phyloP scores from a whole-genome alignment of 2,888 invertebrate species.

The Dermolepida albohirtum region DNA sequence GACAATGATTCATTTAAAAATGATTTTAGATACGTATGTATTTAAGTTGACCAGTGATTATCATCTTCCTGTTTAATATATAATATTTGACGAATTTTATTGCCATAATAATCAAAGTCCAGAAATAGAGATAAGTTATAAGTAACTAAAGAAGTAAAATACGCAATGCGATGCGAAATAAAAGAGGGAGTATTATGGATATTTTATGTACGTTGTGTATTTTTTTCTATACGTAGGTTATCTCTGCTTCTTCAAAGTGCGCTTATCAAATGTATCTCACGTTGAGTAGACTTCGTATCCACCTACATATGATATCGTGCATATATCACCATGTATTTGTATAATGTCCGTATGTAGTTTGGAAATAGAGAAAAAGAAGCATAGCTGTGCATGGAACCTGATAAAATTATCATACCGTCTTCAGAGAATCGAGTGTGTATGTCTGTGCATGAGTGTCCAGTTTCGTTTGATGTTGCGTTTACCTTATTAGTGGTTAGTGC shows the following conservation, averaged over 20 bases:
- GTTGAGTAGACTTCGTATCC: conserved; percentile 59
- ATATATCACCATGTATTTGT: conserved; percentile 60
- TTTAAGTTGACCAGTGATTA: not conserved
- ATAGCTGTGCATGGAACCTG: conserved; percentile 17
- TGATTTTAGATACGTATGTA: too few species aligned
- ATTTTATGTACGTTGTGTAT: conserved; percentile 53
- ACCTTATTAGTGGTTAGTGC: too few species aligned
- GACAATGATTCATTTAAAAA: too few species aligned
- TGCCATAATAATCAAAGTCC: conserved; percentile 37
- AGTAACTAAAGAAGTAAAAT: conserved; percentile 48
- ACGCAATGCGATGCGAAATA: conserved; percentile 55
- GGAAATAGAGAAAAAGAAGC: conserved; percentile 51
- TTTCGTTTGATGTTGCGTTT: too few species aligned
- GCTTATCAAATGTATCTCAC: conserved; percentile 56
- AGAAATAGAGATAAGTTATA: conserved; percentile 31
- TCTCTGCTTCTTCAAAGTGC: conserved; percentile 23
- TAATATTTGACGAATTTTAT: conserved; percentile 32
- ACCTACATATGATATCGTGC: conserved; percentile 58
- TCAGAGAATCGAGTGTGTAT: conserved; percentile 9
- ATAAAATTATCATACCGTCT: conserved; percentile 32
- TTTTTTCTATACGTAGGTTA: conserved; percentile 49
- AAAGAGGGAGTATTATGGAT: conserved; percentile 44
- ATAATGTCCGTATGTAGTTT: conserved; percentile 56
- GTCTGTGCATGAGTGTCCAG: too few species aligned
- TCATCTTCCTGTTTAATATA: conserved; percentile 10